Evolutionary conservation across 2,888 invertebrate genomes (phyloP).

Genomic region (Pammene fasciana): DNA sequence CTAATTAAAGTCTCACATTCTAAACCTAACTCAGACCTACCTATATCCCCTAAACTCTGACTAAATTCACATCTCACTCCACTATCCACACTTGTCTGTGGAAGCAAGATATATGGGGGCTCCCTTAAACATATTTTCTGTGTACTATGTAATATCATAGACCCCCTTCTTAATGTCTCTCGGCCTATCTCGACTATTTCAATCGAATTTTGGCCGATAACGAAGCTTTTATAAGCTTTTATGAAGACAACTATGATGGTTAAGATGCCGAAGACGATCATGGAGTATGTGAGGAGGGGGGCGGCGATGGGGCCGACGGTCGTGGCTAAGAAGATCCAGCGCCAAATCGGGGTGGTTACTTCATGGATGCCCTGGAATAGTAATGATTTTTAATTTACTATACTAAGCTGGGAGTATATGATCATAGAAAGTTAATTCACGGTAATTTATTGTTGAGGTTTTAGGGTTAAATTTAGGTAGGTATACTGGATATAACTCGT

Average conservation of each 20-base stretch:
- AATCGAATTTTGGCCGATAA: slow-evolving; percentile 86
- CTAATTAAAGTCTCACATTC: slow-evolving; percentile 70
- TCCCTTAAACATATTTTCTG: slow-evolving; percentile 84
- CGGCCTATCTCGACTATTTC: slow-evolving; percentile 91
- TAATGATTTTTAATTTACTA: not conserved
- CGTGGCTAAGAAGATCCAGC: slow-evolving; percentile 92
- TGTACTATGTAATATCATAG: slow-evolving; percentile 83
- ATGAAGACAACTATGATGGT: slow-evolving; percentile 87
- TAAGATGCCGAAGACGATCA: slow-evolving; percentile 87
- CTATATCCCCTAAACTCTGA: slow-evolving; percentile 65
- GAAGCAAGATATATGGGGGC: slow-evolving; percentile 70
- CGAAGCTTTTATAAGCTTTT: slow-evolving; percentile 88
- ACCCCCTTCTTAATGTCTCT: slow-evolving; percentile 87
- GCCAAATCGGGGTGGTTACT: slow-evolving; percentile 89
- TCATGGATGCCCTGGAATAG: slow-evolving; percentile 88
- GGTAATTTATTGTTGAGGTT: no score
- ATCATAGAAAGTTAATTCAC: no score
- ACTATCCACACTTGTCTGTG: slow-evolving; percentile 38
- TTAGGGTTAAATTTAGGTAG: no score
- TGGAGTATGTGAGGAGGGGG: slow-evolving; percentile 88
- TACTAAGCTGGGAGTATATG: no score
- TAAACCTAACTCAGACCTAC: slow-evolving; percentile 60
- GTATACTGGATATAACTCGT: no score
- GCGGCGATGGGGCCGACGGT: slow-evolving; percentile 89
- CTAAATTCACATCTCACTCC: slow-evolving; percentile 49